Conservation (phyloP, 2,113 vertebrate genomes). For the Mus spicilegus region DNA sequence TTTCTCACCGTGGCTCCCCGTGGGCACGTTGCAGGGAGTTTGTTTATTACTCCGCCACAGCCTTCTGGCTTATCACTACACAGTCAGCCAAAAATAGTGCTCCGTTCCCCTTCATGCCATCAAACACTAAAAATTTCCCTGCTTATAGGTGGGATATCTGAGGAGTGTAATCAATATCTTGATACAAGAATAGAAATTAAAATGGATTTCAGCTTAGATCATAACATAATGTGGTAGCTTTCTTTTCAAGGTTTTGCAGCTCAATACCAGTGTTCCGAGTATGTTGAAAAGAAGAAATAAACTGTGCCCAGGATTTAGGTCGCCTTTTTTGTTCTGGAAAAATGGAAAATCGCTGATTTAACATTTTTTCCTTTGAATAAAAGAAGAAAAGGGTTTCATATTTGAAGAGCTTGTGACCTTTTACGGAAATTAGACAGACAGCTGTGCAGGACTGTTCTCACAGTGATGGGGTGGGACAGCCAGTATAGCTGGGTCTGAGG, state of each 20-base stretch:
- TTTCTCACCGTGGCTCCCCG: slow-evolving; percentile 81
- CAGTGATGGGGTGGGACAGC: slow-evolving; percentile 38
- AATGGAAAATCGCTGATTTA: slow-evolving; percentile 70
- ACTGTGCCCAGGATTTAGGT: background rate
- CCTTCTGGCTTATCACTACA: slow-evolving; percentile 56
- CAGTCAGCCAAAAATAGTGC: slow-evolving; percentile 71
- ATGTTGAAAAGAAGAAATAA: slow-evolving; percentile 51
- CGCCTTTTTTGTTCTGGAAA: slow-evolving; percentile 58
- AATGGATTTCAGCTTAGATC: slow-evolving; percentile 65
- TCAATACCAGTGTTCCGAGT: slow-evolving; percentile 58
- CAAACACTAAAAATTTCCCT: slow-evolving; percentile 74
- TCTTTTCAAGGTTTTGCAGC: slow-evolving; percentile 22
- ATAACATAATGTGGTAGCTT: slow-evolving; percentile 27
- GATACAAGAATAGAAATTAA: slow-evolving; percentile 66
- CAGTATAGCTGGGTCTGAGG: slow-evolving; percentile 58
- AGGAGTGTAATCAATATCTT: slow-evolving; percentile 59
- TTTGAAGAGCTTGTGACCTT: slow-evolving; percentile 77
- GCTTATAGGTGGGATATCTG: slow-evolving; percentile 72
- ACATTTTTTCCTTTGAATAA: background rate
- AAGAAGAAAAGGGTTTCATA: slow-evolving; percentile 68
- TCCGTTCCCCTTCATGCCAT: slow-evolving; percentile 69
- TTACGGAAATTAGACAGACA: slow-evolving; percentile 66
- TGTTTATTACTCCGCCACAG: slow-evolving; percentile 75
- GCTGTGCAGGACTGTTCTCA: slow-evolving; percentile 10
- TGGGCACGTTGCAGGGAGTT: slow-evolving; percentile 76